These are phyloP conservation scores for Arizona elegans DNA, from an alignment of 2,113 vertebrate species.

Conservation along the genomic window DNA sequence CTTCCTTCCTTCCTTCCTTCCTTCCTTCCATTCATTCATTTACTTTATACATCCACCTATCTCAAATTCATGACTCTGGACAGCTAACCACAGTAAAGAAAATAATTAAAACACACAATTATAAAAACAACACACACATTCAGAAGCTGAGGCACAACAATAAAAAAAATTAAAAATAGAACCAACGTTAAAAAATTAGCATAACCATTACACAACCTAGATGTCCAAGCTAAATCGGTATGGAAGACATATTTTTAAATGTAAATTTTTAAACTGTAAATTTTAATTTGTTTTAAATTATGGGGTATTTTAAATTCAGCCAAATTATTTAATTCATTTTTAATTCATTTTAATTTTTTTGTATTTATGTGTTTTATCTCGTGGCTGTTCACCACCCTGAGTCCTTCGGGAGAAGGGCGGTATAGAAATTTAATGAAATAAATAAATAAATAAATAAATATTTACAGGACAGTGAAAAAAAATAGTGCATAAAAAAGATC, in stretches of 20 bases:
- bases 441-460: too few relatives aligned
- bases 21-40: background rate
- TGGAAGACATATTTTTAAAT: background rate
- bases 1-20: too few relatives aligned
- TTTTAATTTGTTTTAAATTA: too few relatives aligned
- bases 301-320: too few relatives aligned
- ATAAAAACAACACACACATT: background rate
- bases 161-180: background rate
- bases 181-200: background rate
- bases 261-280: too few relatives aligned
- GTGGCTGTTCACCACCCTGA: too few relatives aligned
- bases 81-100: background rate
- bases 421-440: too few relatives aligned
- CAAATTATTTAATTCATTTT: too few relatives aligned
- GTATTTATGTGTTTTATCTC: too few relatives aligned
- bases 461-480: background rate
- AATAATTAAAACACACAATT: background rate
- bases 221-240: background rate
- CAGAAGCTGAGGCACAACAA: background rate
- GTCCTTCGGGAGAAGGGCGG: too few relatives aligned
- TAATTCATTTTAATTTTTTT: too few relatives aligned
- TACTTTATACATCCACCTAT: background rate
- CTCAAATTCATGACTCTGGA: background rate
- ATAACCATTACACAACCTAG: background rate
- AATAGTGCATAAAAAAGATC: background rate